A percentile compares a stretch with the other conserved stretches of the same genome.
phyloP scores from a whole-genome alignment of 2,888 invertebrate genomes.

The Melanostoma scalare region DNA sequence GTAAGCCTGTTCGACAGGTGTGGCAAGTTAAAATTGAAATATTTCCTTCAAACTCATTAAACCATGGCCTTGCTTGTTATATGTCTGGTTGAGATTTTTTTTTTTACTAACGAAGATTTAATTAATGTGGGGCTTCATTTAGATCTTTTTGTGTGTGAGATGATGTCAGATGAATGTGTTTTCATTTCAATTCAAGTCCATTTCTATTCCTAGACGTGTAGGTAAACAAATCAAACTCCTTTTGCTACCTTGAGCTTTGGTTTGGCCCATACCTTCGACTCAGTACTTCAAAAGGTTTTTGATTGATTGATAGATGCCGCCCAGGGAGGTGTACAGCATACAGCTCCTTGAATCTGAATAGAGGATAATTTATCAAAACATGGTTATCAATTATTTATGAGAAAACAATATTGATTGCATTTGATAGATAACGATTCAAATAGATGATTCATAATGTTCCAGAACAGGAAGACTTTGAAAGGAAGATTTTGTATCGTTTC shows the following conservation, averaged over 20 bases:
- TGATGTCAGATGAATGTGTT: no score
- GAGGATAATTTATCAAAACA: constrained; percentile 39
- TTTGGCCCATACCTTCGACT: no score
- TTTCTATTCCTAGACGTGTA: no score
- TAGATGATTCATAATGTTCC: no score
- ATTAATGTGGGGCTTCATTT: no score
- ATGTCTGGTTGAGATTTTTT: constrained; percentile 4
- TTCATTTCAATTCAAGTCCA: no score
- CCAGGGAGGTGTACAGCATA: background rate
- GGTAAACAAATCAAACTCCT: no score
- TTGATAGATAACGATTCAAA: constrained; percentile 10
- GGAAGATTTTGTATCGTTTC: no score
- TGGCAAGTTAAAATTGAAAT: constrained; percentile 33
- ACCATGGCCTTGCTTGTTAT: constrained; percentile 10
- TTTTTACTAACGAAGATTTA: background rate
- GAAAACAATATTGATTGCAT: constrained; percentile 35
- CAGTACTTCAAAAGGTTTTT: constrained; percentile 12
- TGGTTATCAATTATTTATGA: constrained; percentile 43
- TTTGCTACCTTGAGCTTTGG: no score
- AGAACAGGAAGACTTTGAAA: no score
- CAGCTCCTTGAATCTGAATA: constrained; percentile 37
- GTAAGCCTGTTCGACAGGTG: constrained; percentile 56
- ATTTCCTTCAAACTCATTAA: constrained; percentile 52
- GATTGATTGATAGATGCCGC: constrained; percentile 30
- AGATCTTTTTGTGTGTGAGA: no score